phyloP scores from a whole-genome alignment of 1,140 invertebrate genomes.

The Spodoptera litura region DNA sequence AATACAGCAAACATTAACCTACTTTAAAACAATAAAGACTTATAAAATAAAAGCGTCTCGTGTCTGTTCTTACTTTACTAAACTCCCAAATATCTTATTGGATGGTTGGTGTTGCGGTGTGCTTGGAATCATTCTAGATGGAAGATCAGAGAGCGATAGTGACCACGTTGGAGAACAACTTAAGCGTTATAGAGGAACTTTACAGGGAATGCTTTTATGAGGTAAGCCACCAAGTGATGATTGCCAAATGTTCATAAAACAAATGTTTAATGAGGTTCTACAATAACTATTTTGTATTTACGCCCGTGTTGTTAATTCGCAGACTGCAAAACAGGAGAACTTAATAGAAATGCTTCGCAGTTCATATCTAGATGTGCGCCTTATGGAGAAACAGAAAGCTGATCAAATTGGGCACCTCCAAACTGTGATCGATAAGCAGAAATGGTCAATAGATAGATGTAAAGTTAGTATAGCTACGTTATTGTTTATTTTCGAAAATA shows the following conservation, averaged over 20 bases:
- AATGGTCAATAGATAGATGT: constrained; percentile 58
- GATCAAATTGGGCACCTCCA: constrained; percentile 59
- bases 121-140: constrained; percentile 61
- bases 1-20: neutral
- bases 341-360: constrained; percentile 69
- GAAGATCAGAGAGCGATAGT: constrained; percentile 62
- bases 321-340: constrained; percentile 76
- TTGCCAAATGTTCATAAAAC: no score
- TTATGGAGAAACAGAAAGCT: constrained; percentile 62
- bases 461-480: constrained; percentile 45
- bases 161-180: constrained; percentile 65
- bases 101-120: constrained; percentile 28
- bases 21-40: neutral
- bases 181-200: constrained; percentile 72
- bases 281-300: neutral
- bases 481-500: no score
- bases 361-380: constrained; percentile 63
- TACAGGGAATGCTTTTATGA: constrained; percentile 79
- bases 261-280: no score
- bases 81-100: neutral
- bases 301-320: neutral
- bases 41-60: neutral
- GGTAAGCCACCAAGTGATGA: constrained; percentile 57
- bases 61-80: no score
- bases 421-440: constrained; percentile 59